Base-by-base conservation (phyloP, 2,888 invertebrate genomes). In the Spisula subtruncata region DNA sequence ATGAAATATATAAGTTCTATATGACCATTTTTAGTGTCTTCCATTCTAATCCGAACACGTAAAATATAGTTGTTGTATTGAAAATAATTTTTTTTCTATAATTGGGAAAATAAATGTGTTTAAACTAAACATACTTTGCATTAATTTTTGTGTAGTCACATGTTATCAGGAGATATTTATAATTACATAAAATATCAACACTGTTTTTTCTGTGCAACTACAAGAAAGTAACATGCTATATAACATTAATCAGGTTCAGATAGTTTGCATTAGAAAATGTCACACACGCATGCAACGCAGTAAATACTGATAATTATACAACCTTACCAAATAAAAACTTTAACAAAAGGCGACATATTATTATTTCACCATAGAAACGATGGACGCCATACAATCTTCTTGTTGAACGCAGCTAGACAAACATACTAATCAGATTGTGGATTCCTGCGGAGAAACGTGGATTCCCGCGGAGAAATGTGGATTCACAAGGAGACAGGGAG, bases 291-390 rank as follows among this genome's bases (percentile, higher is more conserved):
- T n/a, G 25, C 71, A 60, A 48, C 14, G 29, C 71, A 48, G 48
- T 75, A 84, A 71, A 84, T 71, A 48, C 71, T 75, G 48, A 84
- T 75, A 84, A 84, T 84, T 84, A 75, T 46, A 66, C 16, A 75
- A 46, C 29, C 51, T 14, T n/a, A 41, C 4, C n/a, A 46, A n/a
- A 25, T 35, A 41, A 81, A 66, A 46, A 25, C 46, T 48, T 46
- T 41, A 8, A 56, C 12, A 14, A n/a, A 41, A 29, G 83, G 20
- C 25, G 16, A 29, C 83, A 48, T 46, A 71, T 41, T 75, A 84
- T 75, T 25, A 84, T 20, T 51, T 84, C 75, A 20, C 84, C 80
- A 85, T 85, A 80, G 85, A 41, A 85, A 85, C 85, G 51, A 80
- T 54, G 80, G 85, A 79, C 71, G 51, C 41, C 2, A 41, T 8